phyloP scores from a whole-genome alignment of 2,888 invertebrate species.

The Drosophila helvetica region DNA sequence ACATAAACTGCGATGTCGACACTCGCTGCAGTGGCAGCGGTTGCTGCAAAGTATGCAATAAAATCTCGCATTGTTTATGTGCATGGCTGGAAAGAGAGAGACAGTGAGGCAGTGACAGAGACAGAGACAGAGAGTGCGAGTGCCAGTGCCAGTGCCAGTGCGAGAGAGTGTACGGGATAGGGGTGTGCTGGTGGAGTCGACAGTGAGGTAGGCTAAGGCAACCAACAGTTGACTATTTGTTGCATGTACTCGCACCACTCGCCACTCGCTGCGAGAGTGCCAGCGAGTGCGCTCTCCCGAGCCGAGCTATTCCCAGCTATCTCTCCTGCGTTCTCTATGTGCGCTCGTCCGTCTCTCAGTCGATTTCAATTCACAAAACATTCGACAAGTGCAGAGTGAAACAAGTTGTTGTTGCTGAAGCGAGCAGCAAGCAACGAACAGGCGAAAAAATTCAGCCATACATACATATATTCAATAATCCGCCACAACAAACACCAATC shows the following conservation, averaged over 20 bases:
- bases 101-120: background rate
- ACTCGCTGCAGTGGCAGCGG: conserved; percentile 60
- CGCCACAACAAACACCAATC: conserved; percentile 19
- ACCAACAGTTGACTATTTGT: conserved; percentile 80
- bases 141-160: background rate
- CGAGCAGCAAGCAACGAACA: conserved; percentile 54
- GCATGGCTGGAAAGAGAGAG: conserved; percentile 48
- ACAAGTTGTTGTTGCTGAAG: conserved; percentile 78
- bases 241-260: conserved; percentile 64
- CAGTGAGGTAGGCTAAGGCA: conserved; percentile 78
- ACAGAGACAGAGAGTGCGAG: background rate
- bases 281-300: conserved; percentile 28
- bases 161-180: conserved; percentile 2
- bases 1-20: conserved; percentile 32
- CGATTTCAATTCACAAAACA: conserved; percentile 73
- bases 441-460: conserved; percentile 17
- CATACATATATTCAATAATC: conserved; percentile 14
- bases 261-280: background rate
- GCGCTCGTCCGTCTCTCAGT: conserved; percentile 8
- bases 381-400: conserved; percentile 79
- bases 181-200: conserved; percentile 28
- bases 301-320: conserved; percentile 7
- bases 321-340: conserved; percentile 14
- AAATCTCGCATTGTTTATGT: conserved; percentile 77
- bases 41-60: conserved; percentile 78